Percentiles rank a stretch among this genome's conserved stretches.
phyloP scores from a whole-genome alignment of 2,888 invertebrate species.

The Brachylomia viminalis region DNA sequence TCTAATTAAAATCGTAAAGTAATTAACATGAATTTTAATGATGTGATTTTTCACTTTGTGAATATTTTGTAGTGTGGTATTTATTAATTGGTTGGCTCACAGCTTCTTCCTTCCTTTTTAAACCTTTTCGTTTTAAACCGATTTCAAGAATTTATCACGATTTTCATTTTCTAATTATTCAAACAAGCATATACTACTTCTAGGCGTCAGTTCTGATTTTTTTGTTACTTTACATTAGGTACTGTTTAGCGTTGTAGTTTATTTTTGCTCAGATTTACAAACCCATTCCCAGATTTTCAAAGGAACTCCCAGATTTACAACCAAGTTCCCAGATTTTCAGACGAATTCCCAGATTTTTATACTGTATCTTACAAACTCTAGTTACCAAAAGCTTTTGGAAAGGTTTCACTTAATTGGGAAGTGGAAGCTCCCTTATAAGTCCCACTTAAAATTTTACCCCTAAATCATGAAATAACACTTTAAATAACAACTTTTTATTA shows the following conservation, averaged over 20 bases:
- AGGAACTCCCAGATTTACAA: background rate
- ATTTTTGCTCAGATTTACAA: background rate
- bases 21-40: conserved; percentile 3
- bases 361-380: background rate
- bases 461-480: background rate
- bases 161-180: background rate
- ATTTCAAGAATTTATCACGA: background rate
- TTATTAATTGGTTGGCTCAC: conserved; percentile 2
- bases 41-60: background rate
- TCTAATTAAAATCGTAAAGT: conserved; percentile 26
- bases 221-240: background rate
- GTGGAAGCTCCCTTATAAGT: background rate
- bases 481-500: background rate
- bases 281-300: background rate
- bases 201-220: background rate
- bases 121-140: background rate
- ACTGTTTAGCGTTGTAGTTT: background rate
- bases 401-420: background rate
- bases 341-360: background rate
- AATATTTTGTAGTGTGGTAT: conserved; percentile 6
- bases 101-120: background rate
- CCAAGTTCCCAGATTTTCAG: background rate
- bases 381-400: background rate
- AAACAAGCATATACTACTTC: no score
- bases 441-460: background rate